phyloP scores from a whole-genome alignment of 2,113 vertebrate genomes.

The Aegithalos caudatus region DNA sequence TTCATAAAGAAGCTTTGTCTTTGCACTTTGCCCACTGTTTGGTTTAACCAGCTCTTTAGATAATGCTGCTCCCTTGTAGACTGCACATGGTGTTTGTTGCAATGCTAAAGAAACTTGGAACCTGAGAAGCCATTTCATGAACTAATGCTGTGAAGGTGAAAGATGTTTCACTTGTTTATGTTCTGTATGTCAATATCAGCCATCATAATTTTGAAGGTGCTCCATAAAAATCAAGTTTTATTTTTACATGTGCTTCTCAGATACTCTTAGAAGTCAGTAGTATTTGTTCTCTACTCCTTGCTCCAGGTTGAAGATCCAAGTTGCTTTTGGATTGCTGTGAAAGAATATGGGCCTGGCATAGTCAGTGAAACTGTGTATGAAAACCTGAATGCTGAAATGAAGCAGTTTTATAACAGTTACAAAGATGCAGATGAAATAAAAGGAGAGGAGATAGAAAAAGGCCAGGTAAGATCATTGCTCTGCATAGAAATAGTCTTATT shows the following conservation, averaged over 20 bases:
- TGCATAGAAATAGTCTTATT: not conserved
- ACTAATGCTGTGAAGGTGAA: not conserved
- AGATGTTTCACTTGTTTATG: not conserved
- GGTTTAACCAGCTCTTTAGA: not conserved
- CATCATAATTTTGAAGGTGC: not conserved
- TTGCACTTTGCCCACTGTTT: not conserved
- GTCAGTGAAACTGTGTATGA: slow-evolving; percentile 62
- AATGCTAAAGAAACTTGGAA: not conserved
- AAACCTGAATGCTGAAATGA: slow-evolving; percentile 69
- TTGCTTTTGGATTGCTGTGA: slow-evolving; percentile 76
- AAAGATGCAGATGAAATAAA: slow-evolving; percentile 50
- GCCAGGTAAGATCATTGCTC: slow-evolving; percentile 67
- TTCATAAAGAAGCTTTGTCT: not conserved
- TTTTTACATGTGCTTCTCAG: not conserved
- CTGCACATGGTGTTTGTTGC: rapidly evolving
- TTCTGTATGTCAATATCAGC: not conserved
- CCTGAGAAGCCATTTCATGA: not conserved
- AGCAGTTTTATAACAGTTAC: slow-evolving; percentile 61
- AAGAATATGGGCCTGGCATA: slow-evolving; percentile 6
- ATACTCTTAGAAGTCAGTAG: not conserved
- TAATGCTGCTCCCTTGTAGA: not conserved
- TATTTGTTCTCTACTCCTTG: not conserved
- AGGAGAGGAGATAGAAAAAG: slow-evolving; percentile 52
- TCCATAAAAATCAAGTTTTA: not conserved
- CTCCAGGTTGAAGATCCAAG: slow-evolving; percentile 71